Conservation (phyloP, 2,113 vertebrate genomes). For the Microtus pennsylvanicus region DNA sequence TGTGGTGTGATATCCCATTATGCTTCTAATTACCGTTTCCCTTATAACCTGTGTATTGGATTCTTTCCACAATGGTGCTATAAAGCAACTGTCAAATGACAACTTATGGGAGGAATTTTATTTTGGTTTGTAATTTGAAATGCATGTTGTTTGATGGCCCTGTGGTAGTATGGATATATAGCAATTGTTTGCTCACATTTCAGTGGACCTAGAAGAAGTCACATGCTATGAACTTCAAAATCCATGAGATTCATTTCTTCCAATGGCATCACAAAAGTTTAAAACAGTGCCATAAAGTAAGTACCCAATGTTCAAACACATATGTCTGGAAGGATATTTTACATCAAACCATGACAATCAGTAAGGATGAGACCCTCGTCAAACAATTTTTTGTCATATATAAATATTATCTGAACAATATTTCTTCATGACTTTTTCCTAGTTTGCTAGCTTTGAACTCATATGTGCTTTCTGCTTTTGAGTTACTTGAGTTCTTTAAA, state of each 20-base stretch:
- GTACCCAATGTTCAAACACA: background rate
- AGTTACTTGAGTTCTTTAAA: background rate
- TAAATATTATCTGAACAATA: background rate
- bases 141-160: background rate
- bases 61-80: background rate
- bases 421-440: background rate
- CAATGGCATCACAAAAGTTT: background rate
- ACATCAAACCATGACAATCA: background rate
- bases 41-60: background rate
- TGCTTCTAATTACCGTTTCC: background rate
- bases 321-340: background rate
- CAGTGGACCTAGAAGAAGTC: background rate
- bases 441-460: background rate
- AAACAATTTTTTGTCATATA: background rate
- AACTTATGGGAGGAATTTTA: background rate
- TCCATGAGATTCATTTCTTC: background rate
- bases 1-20: background rate
- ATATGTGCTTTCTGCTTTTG: background rate
- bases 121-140: background rate
- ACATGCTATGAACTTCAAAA: background rate
- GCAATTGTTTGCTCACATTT: background rate
- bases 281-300: background rate
- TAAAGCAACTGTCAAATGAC: background rate
- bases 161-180: background rate
- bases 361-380: background rate